Conservation (phyloP, 2,797 vertebrate species). For the Podarcis siculus region DNA sequence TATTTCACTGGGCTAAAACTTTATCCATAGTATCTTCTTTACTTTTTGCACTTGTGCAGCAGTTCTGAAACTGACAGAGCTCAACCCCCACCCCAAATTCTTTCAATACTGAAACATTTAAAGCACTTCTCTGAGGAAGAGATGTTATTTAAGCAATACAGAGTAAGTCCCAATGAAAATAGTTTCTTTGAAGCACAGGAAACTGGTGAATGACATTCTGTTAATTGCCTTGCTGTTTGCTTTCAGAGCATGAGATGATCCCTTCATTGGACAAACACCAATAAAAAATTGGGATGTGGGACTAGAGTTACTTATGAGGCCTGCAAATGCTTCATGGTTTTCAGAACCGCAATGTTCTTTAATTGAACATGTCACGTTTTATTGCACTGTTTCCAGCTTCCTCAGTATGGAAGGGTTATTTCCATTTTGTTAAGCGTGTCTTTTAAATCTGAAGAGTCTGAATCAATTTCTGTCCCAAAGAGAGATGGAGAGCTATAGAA, state of each 20-base stretch:
- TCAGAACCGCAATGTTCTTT: conserved; percentile 53
- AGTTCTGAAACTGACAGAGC: neutral
- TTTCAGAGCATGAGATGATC: neutral
- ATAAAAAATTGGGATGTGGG: neutral
- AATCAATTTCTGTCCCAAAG: conserved; percentile 51
- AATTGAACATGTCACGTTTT: conserved; percentile 66
- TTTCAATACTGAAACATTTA: neutral
- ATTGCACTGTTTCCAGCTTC: conserved; percentile 52
- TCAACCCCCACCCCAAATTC: neutral
- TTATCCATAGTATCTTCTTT: neutral
- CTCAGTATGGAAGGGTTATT: conserved; percentile 49
- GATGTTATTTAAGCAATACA: neutral
- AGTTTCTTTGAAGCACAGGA: neutral
- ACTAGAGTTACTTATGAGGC: conserved; percentile 32
- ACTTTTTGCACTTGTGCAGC: neutral
- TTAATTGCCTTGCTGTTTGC: neutral
- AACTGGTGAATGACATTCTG: conserved; percentile 1
- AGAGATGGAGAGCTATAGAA: conserved; percentile 41
- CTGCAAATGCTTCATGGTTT: conserved; percentile 32
- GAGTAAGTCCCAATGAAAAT: conserved; percentile 26
- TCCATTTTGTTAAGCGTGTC: conserved; percentile 50
- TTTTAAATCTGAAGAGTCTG: conserved; percentile 47
- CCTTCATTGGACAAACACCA: neutral
- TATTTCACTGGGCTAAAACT: neutral
- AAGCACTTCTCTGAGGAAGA: neutral